phyloP scores from a whole-genome alignment of 2,888 invertebrate genomes.

The Volucella inanis region DNA sequence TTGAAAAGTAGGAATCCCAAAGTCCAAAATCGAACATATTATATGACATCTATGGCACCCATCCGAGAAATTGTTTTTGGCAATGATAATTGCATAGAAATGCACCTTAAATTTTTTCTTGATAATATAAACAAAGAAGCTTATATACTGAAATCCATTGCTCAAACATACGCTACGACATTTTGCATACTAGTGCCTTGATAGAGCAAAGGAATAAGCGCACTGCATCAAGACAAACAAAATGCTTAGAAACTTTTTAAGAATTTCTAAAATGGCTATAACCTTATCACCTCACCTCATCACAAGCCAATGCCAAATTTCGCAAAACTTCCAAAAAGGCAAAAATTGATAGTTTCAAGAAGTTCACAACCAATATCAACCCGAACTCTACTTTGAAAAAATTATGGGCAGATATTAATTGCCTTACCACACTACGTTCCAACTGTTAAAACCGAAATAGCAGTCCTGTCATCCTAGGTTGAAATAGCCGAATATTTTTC shows the following conservation, averaged over 20 bases:
- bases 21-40: not conserved
- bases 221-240: not conserved
- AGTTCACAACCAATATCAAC: not conserved
- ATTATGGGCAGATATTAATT: slow-evolving; percentile 3
- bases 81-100: too few relatives aligned
- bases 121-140: too few relatives aligned
- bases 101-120: too few relatives aligned
- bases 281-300: slow-evolving; percentile 1
- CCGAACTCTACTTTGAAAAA: slow-evolving; percentile 2
- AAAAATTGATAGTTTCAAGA: not conserved
- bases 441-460: not conserved
- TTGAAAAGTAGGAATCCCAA: not conserved
- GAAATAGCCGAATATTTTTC: slow-evolving; percentile 5
- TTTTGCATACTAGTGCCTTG: too few relatives aligned
- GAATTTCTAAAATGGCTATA: not conserved
- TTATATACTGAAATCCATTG: too few relatives aligned
- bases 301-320: too few relatives aligned
- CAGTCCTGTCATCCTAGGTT: not conserved
- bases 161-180: too few relatives aligned
- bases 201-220: too few relatives aligned
- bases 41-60: slow-evolving; percentile 1
- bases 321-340: too few relatives aligned
- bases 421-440: not conserved
- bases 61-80: too few relatives aligned
- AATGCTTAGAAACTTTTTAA: not conserved